Evolutionary conservation across 1,140 invertebrate genomes (phyloP).

Genomic region (Araneus ventricosus): DNA sequence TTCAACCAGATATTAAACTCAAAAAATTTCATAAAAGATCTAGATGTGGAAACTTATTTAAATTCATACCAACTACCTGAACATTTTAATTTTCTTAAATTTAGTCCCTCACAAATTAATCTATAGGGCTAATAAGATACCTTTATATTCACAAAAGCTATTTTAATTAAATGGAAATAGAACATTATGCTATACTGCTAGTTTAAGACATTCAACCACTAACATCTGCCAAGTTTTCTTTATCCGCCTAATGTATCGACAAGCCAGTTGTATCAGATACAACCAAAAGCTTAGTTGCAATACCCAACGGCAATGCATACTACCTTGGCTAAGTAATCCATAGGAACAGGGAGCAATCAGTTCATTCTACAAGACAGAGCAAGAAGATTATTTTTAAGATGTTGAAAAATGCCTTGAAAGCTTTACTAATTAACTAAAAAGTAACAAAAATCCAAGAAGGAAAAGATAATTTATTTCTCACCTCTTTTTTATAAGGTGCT

Average conservation of each 20-base stretch:
- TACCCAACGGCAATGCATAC: conserved; percentile 62
- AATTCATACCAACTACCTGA: too few species aligned
- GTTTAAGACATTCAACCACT: too few species aligned
- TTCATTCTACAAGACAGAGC: conserved; percentile 75
- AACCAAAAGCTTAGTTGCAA: conserved; percentile 71
- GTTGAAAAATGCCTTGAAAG: conserved; percentile 25
- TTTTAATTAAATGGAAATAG: too few species aligned
- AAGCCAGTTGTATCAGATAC: conserved; percentile 72
- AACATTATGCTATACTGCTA: too few species aligned
- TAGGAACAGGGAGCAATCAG: conserved; percentile 72
- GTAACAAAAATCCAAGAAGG: background rate
- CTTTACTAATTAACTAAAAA: conserved; percentile 3
- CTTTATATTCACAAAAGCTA: too few species aligned
- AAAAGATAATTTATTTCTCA: conserved; percentile 81
- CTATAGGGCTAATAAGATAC: too few species aligned
- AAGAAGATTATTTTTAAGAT: conserved; percentile 75
- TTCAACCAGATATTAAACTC: too few species aligned
- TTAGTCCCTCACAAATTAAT: too few species aligned
- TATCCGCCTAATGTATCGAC: background rate
- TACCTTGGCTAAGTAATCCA: conserved; percentile 75
- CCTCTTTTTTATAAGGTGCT: conserved; percentile 94
- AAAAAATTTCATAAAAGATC: too few species aligned
- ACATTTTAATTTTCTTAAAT: too few species aligned
- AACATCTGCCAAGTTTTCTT: background rate
- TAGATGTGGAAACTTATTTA: too few species aligned